Evolutionary conservation across 1,140 invertebrate genomes (phyloP).

Genomic region (Acromyrmex echinatior): DNA sequence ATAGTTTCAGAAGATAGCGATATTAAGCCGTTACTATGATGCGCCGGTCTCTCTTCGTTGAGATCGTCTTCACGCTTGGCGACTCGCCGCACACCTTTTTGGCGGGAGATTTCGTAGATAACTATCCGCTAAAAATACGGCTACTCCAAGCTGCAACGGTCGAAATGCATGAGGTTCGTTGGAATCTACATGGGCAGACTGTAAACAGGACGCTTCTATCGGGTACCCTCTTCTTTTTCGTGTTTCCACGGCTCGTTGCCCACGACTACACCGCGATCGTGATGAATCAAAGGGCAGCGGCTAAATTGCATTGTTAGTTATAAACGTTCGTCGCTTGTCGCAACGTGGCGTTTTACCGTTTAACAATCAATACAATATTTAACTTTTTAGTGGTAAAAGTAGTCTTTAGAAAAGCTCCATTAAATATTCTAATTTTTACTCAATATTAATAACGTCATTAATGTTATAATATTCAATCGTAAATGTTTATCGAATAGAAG

Average conservation of each 20-base stretch:
- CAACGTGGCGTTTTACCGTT: neutral
- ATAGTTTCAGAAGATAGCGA: neutral
- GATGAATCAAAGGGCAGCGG: slow-evolving; percentile 62
- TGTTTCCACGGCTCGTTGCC: slow-evolving; percentile 69
- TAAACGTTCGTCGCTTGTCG: slow-evolving; percentile 12
- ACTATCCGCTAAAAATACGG: slow-evolving; percentile 43
- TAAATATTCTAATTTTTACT: neutral
- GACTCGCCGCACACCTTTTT: slow-evolving; percentile 56
- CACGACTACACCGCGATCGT: slow-evolving; percentile 61
- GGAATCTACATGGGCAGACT: slow-evolving; percentile 64
- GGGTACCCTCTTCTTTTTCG: slow-evolving; percentile 37
- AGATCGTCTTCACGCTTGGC: slow-evolving; percentile 59
- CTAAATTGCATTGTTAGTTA: slow-evolving; percentile 54
- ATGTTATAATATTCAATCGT: neutral
- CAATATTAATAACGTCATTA: neutral
- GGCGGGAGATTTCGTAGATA: slow-evolving; percentile 76
- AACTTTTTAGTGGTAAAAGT: neutral
- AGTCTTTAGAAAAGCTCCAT: neutral
- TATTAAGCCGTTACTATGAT: slow-evolving; percentile 7
- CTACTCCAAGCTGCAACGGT: slow-evolving; percentile 66
- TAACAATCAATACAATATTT: neutral
- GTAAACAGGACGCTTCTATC: slow-evolving; percentile 61
- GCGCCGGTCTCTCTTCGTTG: slow-evolving; percentile 13
- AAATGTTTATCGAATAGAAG: neutral
- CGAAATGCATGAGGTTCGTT: slow-evolving; percentile 74